These are phyloP conservation scores for Mamestra brassicae DNA, from an alignment of 2,888 invertebrate genomes.

Conservation along the genomic window DNA sequence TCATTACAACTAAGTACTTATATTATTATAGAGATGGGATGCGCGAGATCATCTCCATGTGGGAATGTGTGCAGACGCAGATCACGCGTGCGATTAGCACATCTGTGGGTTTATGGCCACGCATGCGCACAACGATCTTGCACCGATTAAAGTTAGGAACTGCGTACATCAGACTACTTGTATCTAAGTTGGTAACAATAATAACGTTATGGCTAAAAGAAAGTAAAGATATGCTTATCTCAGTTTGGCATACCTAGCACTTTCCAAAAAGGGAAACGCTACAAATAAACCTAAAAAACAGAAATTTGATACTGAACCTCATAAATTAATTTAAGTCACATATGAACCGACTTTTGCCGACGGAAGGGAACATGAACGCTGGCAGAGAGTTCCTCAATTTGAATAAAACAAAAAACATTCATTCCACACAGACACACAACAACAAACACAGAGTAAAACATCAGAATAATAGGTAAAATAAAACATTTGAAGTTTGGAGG, in stretches of 20 bases:
- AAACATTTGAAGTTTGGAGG: too few species aligned
- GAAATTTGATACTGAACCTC: background rate
- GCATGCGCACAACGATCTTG: conserved; percentile 24
- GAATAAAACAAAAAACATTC: too few species aligned
- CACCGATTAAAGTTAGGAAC: conserved; percentile 32
- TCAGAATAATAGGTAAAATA: too few species aligned
- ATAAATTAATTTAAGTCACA: too few species aligned
- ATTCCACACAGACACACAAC: too few species aligned
- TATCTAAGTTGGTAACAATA: background rate
- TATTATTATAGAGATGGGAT: conserved; percentile 22
- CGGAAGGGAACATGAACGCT: too few species aligned
- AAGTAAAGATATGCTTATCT: background rate
- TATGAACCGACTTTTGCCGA: too few species aligned
- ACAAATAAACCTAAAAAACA: background rate
- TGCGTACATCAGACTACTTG: background rate
- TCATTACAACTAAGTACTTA: conserved; percentile 29
- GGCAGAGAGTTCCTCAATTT: too few species aligned
- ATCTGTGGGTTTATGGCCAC: conserved; percentile 26
- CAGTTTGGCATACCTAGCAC: background rate
- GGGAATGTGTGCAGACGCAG: conserved; percentile 51
- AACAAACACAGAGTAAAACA: too few species aligned
- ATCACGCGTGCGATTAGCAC: conserved; percentile 52
- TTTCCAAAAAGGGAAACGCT: background rate
- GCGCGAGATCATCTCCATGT: conserved; percentile 34
- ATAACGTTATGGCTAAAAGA: background rate